Evolutionary conservation across 1,140 invertebrate genomes (phyloP).

Genomic region (Brachionus paranguensis): DNA sequence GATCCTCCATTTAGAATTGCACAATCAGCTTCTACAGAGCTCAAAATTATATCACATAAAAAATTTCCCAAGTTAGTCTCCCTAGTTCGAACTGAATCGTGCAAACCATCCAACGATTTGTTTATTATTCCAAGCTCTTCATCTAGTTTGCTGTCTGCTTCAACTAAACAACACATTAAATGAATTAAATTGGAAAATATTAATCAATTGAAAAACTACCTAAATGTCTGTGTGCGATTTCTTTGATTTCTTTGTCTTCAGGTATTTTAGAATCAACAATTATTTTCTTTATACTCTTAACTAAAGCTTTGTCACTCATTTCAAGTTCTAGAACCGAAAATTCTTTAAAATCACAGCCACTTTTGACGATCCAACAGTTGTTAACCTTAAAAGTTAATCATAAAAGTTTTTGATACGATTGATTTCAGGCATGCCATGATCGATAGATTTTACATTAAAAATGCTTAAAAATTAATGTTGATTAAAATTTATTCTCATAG

Average conservation of each 20-base stretch:
- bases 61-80: slow-evolving; percentile 87
- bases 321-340: slow-evolving; percentile 15
- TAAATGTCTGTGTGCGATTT: slow-evolving; percentile 67
- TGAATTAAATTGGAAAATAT: neutral
- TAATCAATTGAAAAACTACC: slow-evolving; percentile 54
- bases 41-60: slow-evolving; percentile 76
- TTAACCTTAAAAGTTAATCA: neutral
- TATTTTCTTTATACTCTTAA: slow-evolving; percentile 63
- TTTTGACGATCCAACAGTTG: slow-evolving; percentile 15
- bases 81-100: slow-evolving; percentile 67
- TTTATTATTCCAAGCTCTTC: slow-evolving; percentile 66
- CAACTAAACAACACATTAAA: neutral
- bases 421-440: too few species aligned
- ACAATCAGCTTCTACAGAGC: slow-evolving; percentile 72
- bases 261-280: slow-evolving; percentile 66
- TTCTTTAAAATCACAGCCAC: slow-evolving; percentile 36
- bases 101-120: slow-evolving; percentile 75
- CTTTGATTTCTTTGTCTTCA: slow-evolving; percentile 67
- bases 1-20: slow-evolving; percentile 81
- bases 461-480: too few species aligned
- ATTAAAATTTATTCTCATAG: too few species aligned
- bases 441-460: too few species aligned
- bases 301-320: neutral
- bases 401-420: neutral
- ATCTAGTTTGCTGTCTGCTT: slow-evolving; percentile 29